These are phyloP conservation scores for Diachasma alloeum DNA, from an alignment of 1,140 invertebrate species.

Conservation along the genomic window DNA sequence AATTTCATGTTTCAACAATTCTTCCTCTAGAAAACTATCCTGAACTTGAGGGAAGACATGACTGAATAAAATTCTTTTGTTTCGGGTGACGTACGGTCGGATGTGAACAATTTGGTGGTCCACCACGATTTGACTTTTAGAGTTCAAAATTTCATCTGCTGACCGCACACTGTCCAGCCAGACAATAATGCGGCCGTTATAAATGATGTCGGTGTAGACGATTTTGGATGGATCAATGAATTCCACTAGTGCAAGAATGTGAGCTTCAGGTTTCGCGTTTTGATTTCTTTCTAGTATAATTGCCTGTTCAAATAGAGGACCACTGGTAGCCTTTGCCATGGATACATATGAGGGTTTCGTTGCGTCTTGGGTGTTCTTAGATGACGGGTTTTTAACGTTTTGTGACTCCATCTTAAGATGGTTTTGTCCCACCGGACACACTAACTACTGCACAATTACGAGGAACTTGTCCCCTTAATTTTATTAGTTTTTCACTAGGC, in stretches of 20 bases:
- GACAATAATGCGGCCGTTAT: background rate
- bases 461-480: no score
- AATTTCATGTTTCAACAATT: background rate
- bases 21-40: background rate
- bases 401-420: no score
- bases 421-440: no score
- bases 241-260: background rate
- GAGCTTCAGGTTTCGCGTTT: background rate
- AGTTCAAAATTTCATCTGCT: background rate
- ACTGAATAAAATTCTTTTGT: background rate
- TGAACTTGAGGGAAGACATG: background rate
- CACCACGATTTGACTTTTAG: background rate
- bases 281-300: background rate
- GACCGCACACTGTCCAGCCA: background rate
- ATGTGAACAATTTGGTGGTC: background rate
- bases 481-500: no score
- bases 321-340: background rate
- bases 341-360: no score
- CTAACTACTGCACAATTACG: no score
- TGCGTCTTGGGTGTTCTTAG: no score
- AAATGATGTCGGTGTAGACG: background rate
- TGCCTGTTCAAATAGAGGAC: background rate
- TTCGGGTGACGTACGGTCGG: constrained; percentile 1
- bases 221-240: background rate
- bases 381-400: no score